phyloP scores from a whole-genome alignment of 2,888 invertebrate species.

The Cactoblastis cactorum region DNA sequence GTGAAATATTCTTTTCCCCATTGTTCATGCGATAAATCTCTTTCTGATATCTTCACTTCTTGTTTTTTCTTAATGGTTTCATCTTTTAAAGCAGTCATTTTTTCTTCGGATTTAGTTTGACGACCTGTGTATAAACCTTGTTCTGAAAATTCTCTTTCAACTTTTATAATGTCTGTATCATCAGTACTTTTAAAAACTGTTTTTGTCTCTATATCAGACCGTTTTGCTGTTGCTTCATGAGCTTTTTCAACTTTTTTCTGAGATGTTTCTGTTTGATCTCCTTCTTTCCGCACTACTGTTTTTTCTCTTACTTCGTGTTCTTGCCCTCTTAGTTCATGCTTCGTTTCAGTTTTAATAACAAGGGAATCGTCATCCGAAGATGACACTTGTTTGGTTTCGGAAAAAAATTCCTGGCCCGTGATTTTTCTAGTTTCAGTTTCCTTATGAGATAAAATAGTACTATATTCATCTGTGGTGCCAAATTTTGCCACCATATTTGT shows the following conservation, averaged over 20 bases:
- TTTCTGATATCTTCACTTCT: conserved; percentile 74
- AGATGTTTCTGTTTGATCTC: conserved; percentile 71
- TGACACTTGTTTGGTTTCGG: conserved; percentile 70
- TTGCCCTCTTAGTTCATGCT: conserved; percentile 66
- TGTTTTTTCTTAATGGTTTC: conserved; percentile 69
- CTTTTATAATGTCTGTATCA: conserved; percentile 61
- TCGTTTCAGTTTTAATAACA: conserved; percentile 69
- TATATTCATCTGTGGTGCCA: conserved; percentile 51
- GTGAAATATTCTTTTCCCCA: conserved; percentile 78
- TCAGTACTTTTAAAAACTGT: conserved; percentile 65
- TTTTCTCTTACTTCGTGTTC: conserved; percentile 74
- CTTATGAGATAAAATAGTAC: conserved; percentile 72
- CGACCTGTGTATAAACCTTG: conserved; percentile 69
- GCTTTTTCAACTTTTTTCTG: conserved; percentile 75
- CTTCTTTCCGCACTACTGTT: conserved; percentile 62
- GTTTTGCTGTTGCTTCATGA: conserved; percentile 70
- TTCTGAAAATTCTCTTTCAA: conserved; percentile 65
- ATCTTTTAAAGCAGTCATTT: conserved; percentile 72
- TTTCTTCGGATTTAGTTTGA: conserved; percentile 70
- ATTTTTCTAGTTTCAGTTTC: conserved; percentile 73
- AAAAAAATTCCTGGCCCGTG: conserved; percentile 70
- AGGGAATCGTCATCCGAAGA: conserved; percentile 73
- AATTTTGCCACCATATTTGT: conserved; percentile 68
- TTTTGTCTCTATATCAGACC: conserved; percentile 70
- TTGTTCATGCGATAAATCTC: conserved; percentile 73